Conservation (phyloP, 1,140 invertebrate species). For the Drosophila guanche region DNA sequence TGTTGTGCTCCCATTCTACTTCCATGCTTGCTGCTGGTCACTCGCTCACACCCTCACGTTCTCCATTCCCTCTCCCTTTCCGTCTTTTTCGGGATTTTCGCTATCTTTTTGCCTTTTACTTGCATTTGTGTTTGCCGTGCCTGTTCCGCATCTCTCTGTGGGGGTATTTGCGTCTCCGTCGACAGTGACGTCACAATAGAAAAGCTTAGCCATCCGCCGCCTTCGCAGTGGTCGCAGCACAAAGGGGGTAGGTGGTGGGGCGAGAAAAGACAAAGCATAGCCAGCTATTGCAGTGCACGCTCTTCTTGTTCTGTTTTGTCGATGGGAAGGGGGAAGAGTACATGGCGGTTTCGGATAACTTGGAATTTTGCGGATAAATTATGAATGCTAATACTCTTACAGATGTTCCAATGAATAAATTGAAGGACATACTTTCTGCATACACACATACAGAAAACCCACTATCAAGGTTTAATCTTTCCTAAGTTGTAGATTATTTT, state of each 20-base stretch:
- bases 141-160: constrained; percentile 16
- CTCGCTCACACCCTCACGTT: constrained; percentile 19
- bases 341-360: constrained; percentile 19
- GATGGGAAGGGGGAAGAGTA: constrained; percentile 1
- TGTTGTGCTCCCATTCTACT: constrained; percentile 54
- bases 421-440: too few relatives aligned
- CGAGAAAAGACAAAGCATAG: constrained; percentile 50
- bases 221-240: constrained; percentile 17
- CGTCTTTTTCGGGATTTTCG: constrained; percentile 2
- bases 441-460: neutral
- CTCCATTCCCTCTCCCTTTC: constrained; percentile 20
- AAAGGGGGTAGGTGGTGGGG: constrained; percentile 5
- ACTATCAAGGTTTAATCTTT: constrained; percentile 31
- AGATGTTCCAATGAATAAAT: too few relatives aligned
- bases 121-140: constrained; percentile 39
- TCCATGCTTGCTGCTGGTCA: constrained; percentile 40
- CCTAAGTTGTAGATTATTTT: constrained; percentile 30
- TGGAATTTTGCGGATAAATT: constrained; percentile 14
- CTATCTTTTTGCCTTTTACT: constrained; percentile 21
- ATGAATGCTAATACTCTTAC: too few relatives aligned
- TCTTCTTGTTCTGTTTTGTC: constrained; percentile 16
- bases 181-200: constrained; percentile 77
- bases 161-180: constrained; percentile 67
- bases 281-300: constrained; percentile 17
- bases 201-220: constrained; percentile 54